These are phyloP conservation scores for Leptura quadrifasciata DNA, from an alignment of 2,888 invertebrate genomes.

Conservation along the genomic window DNA sequence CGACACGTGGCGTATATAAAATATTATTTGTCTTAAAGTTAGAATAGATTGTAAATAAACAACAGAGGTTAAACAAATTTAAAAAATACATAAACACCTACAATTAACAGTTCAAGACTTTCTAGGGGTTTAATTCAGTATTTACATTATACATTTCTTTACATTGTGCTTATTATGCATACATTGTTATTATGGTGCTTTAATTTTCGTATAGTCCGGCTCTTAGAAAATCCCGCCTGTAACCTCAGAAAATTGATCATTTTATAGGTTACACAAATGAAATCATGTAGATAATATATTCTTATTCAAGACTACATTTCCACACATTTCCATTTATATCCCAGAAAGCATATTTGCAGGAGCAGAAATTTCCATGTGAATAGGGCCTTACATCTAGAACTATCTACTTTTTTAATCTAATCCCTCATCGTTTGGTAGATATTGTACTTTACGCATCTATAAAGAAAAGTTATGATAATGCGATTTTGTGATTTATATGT, in stretches of 20 bases:
- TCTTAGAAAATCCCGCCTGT: no score
- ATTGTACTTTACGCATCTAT: not conserved
- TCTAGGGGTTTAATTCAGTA: no score
- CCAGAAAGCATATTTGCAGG: not conserved
- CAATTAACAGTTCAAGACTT: no score
- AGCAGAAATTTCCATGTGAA: not conserved
- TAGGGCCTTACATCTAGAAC: slow-evolving; percentile 2
- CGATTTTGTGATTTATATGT: slow-evolving; percentile 20
- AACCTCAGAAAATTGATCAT: not conserved
- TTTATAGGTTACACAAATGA: not conserved
- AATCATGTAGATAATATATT: not conserved
- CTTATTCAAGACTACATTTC: not conserved
- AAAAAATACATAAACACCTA: no score
- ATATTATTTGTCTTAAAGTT: no score
- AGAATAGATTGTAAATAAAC: no score
- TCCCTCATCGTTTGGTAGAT: slow-evolving; percentile 1
- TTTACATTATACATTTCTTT: no score
- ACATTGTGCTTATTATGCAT: no score
- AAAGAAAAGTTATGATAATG: slow-evolving; percentile 14
- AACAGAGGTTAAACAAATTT: no score
- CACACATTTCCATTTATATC: not conserved
- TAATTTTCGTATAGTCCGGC: no score
- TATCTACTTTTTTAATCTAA: not conserved
- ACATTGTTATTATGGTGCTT: no score
- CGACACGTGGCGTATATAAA: no score